These are phyloP conservation scores for Luehdorfia chinensis DNA, from an alignment of 1,140 invertebrate species.

Conservation along the genomic window DNA sequence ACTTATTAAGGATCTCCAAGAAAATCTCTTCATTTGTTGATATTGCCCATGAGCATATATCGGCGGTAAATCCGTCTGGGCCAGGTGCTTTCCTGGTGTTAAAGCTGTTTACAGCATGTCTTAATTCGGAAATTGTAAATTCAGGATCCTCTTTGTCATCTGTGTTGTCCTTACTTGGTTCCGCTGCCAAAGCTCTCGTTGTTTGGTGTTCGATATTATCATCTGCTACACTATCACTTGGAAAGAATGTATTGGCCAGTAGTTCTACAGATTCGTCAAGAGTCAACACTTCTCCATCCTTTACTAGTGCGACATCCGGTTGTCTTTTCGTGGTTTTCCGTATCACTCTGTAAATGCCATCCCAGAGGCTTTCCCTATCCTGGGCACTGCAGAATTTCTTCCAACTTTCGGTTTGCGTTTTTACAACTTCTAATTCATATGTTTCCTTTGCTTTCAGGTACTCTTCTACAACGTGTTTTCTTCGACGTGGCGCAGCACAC, in stretches of 20 bases:
- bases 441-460: not conserved
- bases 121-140: not conserved
- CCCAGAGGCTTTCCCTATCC: not conserved
- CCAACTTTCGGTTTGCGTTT: not conserved
- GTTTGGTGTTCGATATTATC: not conserved
- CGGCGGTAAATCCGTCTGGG: not conserved
- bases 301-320: not conserved
- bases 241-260: not conserved
- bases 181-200: not conserved
- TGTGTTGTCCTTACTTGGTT: not conserved
- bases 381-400: constrained; percentile 25
- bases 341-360: not conserved
- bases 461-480: not conserved
- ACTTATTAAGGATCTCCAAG: not conserved
- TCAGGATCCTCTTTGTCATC: not conserved
- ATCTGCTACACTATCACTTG: not conserved
- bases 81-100: not conserved
- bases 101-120: not conserved
- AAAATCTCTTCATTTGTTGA: not conserved
- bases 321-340: not conserved
- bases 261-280: not conserved
- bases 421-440: not conserved
- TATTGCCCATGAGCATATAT: not conserved
- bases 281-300: not conserved
- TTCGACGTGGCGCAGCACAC: not conserved